A percentile compares a stretch with the other conserved stretches of the same genome.
Evolutionary conservation across 2,888 invertebrate genomes (phyloP).

Genomic region (Rhagonycha fulva): DNA sequence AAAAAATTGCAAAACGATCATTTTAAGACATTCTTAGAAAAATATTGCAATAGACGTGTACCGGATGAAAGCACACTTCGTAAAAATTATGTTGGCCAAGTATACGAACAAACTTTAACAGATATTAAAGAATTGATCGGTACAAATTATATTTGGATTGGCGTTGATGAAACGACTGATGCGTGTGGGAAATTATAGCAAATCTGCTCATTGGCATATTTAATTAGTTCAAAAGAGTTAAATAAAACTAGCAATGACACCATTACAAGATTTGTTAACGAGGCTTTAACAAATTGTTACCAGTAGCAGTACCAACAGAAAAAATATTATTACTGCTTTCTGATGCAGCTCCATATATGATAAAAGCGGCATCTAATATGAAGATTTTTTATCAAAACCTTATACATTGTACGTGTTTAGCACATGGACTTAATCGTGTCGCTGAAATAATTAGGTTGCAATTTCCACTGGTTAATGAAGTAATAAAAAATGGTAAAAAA

Average conservation of each 20-base stretch:
- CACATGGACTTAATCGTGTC: no score
- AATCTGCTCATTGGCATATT: background rate
- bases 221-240: constrained; percentile 2
- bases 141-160: background rate
- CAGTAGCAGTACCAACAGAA: background rate
- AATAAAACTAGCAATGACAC: constrained; percentile 1
- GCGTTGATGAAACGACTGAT: background rate
- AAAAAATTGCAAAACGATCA: background rate
- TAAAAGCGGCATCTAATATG: background rate
- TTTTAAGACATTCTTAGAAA: background rate
- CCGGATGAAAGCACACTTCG: background rate
- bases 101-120: background rate
- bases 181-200: background rate
- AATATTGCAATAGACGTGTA: background rate
- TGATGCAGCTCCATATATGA: constrained; percentile 34
- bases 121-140: background rate
- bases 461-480: no score
- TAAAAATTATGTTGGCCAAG: background rate
- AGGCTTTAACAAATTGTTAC: background rate
- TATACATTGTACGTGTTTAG: no score
- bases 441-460: no score
- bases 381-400: no score
- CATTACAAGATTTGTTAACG: background rate
- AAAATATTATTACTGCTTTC: constrained; percentile 28
- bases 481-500: no score